Evolutionary conservation across 2,888 invertebrate species (phyloP).

Genomic region (Gerris lacustris): DNA sequence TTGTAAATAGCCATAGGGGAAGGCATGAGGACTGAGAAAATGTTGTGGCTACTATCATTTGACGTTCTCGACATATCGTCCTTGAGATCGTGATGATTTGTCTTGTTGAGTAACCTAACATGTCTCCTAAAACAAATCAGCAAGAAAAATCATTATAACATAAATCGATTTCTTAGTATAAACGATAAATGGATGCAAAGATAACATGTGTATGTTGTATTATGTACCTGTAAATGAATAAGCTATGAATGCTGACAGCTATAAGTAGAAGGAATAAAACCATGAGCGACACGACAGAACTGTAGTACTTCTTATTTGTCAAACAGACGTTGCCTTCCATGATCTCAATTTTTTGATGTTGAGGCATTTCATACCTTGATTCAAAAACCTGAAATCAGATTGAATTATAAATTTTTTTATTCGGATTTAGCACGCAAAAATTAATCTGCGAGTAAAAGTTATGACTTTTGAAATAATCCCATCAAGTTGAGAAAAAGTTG

Average conservation of each 20-base stretch:
- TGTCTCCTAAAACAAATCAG: slow-evolving; percentile 48
- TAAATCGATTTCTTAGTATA: too few relatives aligned
- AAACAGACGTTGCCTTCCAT: slow-evolving; percentile 54
- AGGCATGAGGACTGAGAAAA: slow-evolving; percentile 38
- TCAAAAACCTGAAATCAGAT: slow-evolving; percentile 56
- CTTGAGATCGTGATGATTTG: slow-evolving; percentile 32
- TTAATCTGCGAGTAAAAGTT: too few relatives aligned
- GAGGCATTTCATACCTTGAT: slow-evolving; percentile 44
- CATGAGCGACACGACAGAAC: slow-evolving; percentile 65
- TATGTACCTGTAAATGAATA: slow-evolving; percentile 59
- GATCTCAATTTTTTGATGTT: slow-evolving; percentile 43
- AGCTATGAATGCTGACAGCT: slow-evolving; percentile 58
- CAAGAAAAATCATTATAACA: background rate
- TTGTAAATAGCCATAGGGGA: slow-evolving; percentile 34
- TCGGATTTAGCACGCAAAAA: background rate
- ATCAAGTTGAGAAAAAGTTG: too few relatives aligned
- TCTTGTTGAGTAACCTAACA: slow-evolving; percentile 64
- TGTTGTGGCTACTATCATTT: slow-evolving; percentile 31
- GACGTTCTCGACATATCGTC: slow-evolving; percentile 15
- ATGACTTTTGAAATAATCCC: too few relatives aligned
- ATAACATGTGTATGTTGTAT: too few relatives aligned
- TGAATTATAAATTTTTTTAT: background rate
- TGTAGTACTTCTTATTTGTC: slow-evolving; percentile 70
- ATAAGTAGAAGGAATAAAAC: slow-evolving; percentile 60
- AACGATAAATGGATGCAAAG: too few relatives aligned